These are phyloP conservation scores for Limulus polyphemus DNA, from an alignment of 2,888 invertebrate species.

Conservation along the genomic window DNA sequence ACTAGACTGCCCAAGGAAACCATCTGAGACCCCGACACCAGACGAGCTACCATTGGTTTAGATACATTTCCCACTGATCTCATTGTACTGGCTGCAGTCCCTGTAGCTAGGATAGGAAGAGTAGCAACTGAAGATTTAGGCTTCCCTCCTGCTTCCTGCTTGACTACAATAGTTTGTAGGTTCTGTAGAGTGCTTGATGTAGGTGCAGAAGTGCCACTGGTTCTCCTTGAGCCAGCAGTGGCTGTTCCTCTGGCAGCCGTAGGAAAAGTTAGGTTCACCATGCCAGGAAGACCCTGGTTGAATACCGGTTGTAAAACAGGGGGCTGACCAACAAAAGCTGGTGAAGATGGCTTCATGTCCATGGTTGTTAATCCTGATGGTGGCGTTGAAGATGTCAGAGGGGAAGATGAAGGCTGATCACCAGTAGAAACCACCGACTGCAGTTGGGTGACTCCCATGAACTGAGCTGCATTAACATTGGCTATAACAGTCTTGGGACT, in stretches of 20 bases:
- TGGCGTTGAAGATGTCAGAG: conserved; percentile 7
- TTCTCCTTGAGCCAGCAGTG: conserved; percentile 9
- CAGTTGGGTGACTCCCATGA: conserved; percentile 20
- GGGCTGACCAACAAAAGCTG: conserved; percentile 21
- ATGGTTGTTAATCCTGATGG: conserved; percentile 14
- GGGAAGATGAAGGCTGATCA: conserved; percentile 10
- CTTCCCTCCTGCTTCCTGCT: conserved; percentile 20
- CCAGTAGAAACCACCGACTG: conserved; percentile 8
- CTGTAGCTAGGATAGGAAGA: conserved; percentile 18
- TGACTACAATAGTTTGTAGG: conserved; percentile 23
- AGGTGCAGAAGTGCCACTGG: conserved; percentile 4
- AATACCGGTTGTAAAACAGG: conserved; percentile 20
- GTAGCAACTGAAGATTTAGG: conserved; percentile 13
- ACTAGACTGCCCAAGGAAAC: conserved; percentile 19
- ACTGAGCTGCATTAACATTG: conserved; percentile 24
- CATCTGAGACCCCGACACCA: conserved; percentile 18
- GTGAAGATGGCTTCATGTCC: conserved; percentile 21
- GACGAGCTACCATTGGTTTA: conserved; percentile 19
- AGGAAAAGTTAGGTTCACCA: conserved; percentile 2
- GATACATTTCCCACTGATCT: conserved; percentile 13
- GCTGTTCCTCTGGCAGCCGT: conserved; percentile 7
- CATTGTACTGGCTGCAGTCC: conserved; percentile 10
- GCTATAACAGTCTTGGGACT: conserved; percentile 22
- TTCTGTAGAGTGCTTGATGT: conserved; percentile 6
- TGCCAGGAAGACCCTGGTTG: conserved; percentile 6